These are phyloP conservation scores for Megaceryle maxima DNA, from an alignment of 2,113 vertebrate genomes.

Conservation along the genomic window DNA sequence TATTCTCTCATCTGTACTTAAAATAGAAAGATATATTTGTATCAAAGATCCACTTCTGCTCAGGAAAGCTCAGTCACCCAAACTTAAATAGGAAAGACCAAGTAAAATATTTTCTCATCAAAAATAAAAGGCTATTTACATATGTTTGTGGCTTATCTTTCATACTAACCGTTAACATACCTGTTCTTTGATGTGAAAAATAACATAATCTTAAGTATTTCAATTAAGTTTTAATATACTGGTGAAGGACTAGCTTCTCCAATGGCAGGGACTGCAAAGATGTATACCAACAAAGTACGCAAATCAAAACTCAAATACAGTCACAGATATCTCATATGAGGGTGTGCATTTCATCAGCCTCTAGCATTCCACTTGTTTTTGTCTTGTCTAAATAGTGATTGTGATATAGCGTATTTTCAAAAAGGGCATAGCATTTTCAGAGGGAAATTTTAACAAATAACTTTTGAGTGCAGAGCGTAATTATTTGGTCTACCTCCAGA, in stretches of 20 bases:
- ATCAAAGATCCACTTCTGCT: background rate
- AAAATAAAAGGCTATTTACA: background rate
- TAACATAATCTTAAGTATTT: background rate
- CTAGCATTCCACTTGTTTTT: background rate
- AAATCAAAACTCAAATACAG: background rate
- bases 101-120: background rate
- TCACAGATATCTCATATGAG: accelerated
- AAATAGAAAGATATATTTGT: background rate
- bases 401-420: background rate
- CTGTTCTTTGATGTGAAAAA: background rate
- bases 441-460: background rate
- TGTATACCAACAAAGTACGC: background rate
- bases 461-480: background rate
- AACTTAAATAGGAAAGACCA: background rate
- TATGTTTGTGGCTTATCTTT: background rate
- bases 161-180: background rate
- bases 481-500: constrained; percentile 80
- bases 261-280: background rate
- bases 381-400: background rate
- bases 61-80: background rate
- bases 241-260: background rate
- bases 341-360: background rate
- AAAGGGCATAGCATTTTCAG: background rate
- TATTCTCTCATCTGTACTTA: background rate
- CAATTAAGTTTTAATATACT: background rate